phyloP scores from a whole-genome alignment of 2,113 vertebrate species.

The Larimichthys polyactis region DNA sequence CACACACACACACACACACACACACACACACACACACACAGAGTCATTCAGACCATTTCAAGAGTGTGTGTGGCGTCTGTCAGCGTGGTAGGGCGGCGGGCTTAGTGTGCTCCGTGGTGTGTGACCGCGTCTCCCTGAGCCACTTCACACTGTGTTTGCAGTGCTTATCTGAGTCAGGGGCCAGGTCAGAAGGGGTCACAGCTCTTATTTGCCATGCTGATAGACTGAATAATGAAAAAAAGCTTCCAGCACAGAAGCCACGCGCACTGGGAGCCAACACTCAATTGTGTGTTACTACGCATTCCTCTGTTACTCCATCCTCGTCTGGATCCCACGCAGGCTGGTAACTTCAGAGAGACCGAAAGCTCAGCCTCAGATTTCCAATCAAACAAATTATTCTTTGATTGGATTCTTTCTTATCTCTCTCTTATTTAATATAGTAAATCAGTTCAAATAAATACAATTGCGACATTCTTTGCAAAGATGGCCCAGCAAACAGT shows the following conservation, averaged over 20 bases:
- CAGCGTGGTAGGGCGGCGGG: conserved; percentile 34
- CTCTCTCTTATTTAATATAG: no score
- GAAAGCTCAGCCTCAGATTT: conserved; percentile 10
- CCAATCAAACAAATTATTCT: no score
- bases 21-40: not conserved
- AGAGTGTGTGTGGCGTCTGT: conserved; percentile 43
- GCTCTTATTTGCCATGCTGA: conserved; percentile 75
- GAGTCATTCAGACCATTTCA: conserved; percentile 11
- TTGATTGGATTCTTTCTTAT: no score
- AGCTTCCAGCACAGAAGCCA: conserved; percentile 45
- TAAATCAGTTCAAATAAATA: no score
- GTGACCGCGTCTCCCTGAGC: conserved; percentile 55
- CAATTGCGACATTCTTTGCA: no score
- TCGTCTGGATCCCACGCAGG: not conserved
- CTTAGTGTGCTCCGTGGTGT: conserved; percentile 55
- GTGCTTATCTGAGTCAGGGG: conserved; percentile 72
- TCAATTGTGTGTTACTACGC: conserved; percentile 8
- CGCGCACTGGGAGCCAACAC: conserved; percentile 24
- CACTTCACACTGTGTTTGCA: conserved; percentile 69
- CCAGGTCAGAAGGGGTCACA: conserved; percentile 67
- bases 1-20: not conserved
- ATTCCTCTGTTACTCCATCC: conserved; percentile 7
- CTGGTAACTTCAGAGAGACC: not conserved
- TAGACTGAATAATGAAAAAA: conserved; percentile 74
- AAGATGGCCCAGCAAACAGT: no score